Evolutionary conservation across 1,140 invertebrate genomes (phyloP).

Genomic region (Listronotus bonariensis): DNA sequence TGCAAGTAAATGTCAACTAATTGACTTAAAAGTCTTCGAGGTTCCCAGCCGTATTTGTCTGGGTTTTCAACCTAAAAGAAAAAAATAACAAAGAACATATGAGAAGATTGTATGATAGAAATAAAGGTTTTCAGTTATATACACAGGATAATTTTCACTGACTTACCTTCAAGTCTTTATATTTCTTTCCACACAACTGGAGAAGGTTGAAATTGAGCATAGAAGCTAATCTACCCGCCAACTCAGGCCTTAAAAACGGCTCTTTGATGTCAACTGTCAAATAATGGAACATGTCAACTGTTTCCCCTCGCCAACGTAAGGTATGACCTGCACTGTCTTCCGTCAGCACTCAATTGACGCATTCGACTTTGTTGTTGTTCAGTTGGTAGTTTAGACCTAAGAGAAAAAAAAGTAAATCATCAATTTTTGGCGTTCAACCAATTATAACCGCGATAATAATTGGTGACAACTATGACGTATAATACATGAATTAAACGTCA

Average conservation of each 20-base stretch:
- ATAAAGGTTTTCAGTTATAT: no score
- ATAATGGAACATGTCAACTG: slow-evolving; percentile 98
- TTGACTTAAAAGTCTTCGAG: slow-evolving; percentile 84
- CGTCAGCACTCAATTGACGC: slow-evolving; percentile 84
- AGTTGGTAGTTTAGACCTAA: slow-evolving; percentile 61
- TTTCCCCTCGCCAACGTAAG: slow-evolving; percentile 90
- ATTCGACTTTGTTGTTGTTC: slow-evolving; percentile 79
- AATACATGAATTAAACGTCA: no score
- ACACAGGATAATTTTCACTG: not conserved
- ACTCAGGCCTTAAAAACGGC: slow-evolving; percentile 89
- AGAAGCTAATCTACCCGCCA: slow-evolving; percentile 87
- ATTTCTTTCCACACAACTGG: slow-evolving; percentile 96
- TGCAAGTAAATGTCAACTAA: slow-evolving; percentile 97
- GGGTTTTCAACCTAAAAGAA: slow-evolving; percentile 63
- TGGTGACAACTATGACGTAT: no score
- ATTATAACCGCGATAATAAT: no score
- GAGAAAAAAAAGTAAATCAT: not conserved
- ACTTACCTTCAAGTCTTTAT: slow-evolving; percentile 95
- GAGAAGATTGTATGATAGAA: not conserved
- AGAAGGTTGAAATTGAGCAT: slow-evolving; percentile 98
- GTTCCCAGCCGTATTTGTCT: slow-evolving; percentile 96
- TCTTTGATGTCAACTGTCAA: slow-evolving; percentile 92
- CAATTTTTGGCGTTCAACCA: no score
- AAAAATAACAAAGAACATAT: not conserved
- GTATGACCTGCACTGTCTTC: slow-evolving; percentile 93